Evolutionary conservation across 2,888 invertebrate genomes (phyloP).

Genomic region (Timema cristinae): DNA sequence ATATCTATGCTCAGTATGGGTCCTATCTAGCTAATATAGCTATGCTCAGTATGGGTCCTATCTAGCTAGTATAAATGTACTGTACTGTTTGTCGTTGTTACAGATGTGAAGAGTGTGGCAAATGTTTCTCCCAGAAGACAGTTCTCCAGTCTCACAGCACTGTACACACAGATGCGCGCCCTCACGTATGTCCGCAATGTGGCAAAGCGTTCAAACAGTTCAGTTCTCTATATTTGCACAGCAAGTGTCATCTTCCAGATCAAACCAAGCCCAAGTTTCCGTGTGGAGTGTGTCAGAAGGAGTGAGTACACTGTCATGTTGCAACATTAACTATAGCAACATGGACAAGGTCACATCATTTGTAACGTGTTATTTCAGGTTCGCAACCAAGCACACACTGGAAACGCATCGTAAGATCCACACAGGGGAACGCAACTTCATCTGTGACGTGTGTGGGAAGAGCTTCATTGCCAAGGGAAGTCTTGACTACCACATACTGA

Average conservation of each 20-base stretch:
- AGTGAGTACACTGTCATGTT: slow-evolving; percentile 33
- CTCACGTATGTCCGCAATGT: slow-evolving; percentile 37
- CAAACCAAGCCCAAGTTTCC: slow-evolving; percentile 37
- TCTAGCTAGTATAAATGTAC: no score
- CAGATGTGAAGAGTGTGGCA: slow-evolving; percentile 40
- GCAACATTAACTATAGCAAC: not conserved
- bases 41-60: no score
- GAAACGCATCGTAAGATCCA: slow-evolving; percentile 39
- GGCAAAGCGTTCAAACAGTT: slow-evolving; percentile 40
- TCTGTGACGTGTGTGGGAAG: slow-evolving; percentile 41
- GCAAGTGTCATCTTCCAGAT: slow-evolving; percentile 38
- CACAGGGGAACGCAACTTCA: slow-evolving; percentile 40
- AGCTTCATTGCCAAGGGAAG: slow-evolving; percentile 40
- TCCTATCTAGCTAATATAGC: no score
- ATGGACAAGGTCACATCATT: not conserved
- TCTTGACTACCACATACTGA: slow-evolving; percentile 37
- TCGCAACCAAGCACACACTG: slow-evolving; percentile 38
- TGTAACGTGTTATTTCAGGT: slow-evolving; percentile 34
- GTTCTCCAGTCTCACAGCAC: slow-evolving; percentile 36
- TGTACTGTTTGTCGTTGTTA: slow-evolving; percentile 15
- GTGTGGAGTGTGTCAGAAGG: slow-evolving; percentile 37
- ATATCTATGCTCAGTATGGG: no score
- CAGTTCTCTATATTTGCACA: slow-evolving; percentile 38
- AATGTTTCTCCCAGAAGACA: slow-evolving; percentile 38
- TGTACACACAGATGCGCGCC: slow-evolving; percentile 39